phyloP scores from a whole-genome alignment of 2,113 vertebrate species.

The Thalassarche chlororhynchos region DNA sequence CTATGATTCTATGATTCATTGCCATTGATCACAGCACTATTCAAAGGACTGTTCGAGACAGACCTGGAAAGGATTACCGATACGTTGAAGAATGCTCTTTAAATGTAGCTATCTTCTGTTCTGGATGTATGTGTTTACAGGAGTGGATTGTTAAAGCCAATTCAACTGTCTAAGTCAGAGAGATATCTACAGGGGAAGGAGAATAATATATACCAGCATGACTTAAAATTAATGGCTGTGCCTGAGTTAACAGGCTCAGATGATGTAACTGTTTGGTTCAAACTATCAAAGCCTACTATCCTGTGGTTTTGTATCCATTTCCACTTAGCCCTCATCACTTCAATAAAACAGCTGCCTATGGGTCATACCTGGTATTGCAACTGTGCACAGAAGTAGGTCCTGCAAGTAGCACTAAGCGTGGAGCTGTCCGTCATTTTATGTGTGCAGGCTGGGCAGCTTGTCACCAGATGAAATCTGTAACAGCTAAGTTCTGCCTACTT shows the following conservation, averaged over 20 bases:
- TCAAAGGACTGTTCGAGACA: neutral
- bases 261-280: neutral
- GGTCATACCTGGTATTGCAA: neutral
- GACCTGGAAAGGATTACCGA: neutral
- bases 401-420: accelerated
- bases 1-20: too few relatives aligned
- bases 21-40: neutral
- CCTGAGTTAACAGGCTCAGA: neutral
- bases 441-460: neutral
- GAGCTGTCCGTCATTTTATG: neutral
- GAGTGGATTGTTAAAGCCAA: neutral
- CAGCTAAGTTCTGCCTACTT: neutral
- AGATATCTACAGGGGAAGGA: neutral
- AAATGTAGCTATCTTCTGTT: neutral
- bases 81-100: neutral
- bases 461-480: neutral
- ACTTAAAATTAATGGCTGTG: neutral
- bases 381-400: neutral
- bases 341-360: neutral
- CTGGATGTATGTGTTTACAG: neutral
- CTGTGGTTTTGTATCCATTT: neutral
- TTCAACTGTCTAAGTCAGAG: neutral
- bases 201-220: neutral
- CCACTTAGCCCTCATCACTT: neutral
- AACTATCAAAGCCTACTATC: neutral